Base-by-base conservation (phyloP, 1,140 invertebrate species). In the Cydia splendana region DNA sequence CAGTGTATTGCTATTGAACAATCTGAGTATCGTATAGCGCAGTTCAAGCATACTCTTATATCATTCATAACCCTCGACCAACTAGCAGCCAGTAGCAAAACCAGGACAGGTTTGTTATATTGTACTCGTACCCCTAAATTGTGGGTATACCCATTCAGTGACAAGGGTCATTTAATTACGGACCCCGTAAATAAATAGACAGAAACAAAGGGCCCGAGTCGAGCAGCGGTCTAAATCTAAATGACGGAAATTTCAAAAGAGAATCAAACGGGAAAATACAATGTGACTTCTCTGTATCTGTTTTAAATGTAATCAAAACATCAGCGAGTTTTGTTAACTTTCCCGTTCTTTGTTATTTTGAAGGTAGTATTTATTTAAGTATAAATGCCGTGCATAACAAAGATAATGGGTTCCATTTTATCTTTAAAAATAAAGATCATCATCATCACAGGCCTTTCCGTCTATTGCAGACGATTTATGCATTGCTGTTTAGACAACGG, bases 141-240 rank as follows among this genome's bases (percentile, higher is more conserved):
- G 53, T 24, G 57, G 57, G 57, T 62, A 20, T 57, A 69, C 65
- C 67, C 67, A 45, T 71, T 38, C 67, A 71, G 34, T 71, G 67
- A 71, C 67, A 71, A 71, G 67, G 67, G 67, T 71, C 67, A 34
- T 38, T 71, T 71, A 71, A 71, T 71, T 71, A 71, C 67, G 67
- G 30, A 38, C 30, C 38, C 30, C n/a, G n/a, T 71, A 71, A 71
- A 71, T 71, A 71, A 71, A 71, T 71, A 71, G 67, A 71, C 67
- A 45, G 67, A 45, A 71, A 71, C 67, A 71, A 71, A 71, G 67
- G 67, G n/a, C 34, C 15, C n/a, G 67, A 71, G 67, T 71, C n/a
- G 30, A 71, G 13, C 67, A 42, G 18, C 67, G 57, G 57, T 62
- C 57, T 24, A 62, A 62, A 62, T 62, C 30, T 71, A 71, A 71